A percentile compares a stretch with the other conserved stretches of the same genome.
phyloP scores from a whole-genome alignment of 2,888 invertebrate species.

The Camptogramma bilineatum region DNA sequence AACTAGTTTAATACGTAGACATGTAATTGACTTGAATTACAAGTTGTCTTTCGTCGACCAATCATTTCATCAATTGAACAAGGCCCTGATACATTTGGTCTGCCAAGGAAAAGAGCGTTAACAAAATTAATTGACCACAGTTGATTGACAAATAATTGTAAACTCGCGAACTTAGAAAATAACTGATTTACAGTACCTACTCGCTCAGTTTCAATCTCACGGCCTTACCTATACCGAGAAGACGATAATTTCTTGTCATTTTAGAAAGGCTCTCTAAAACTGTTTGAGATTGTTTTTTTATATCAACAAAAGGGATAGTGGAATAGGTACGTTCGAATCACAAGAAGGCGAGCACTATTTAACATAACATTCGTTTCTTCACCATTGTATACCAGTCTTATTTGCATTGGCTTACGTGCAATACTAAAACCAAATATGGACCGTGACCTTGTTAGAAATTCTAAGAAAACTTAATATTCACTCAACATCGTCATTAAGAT shows the following conservation, averaged over 20 bases:
- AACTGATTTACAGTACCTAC: too few relatives aligned
- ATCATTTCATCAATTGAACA: not conserved
- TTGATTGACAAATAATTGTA: too few relatives aligned
- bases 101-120: not conserved
- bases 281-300: too few relatives aligned
- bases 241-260: too few relatives aligned
- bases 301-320: too few relatives aligned
- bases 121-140: not conserved
- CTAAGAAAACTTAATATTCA: conserved; percentile 5
- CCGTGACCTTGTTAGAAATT: not conserved
- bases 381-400: not conserved
- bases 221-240: too few relatives aligned
- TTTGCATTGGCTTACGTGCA: conserved; percentile 5
- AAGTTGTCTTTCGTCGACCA: not conserved
- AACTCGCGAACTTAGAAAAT: too few relatives aligned
- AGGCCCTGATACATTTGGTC: not conserved
- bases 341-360: too few relatives aligned
- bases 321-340: too few relatives aligned
- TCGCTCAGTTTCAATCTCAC: too few relatives aligned
- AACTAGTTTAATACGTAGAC: not conserved
- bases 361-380: not conserved
- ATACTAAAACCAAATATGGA: not conserved
- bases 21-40: not conserved
- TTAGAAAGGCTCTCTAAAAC: too few relatives aligned
- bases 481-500: not conserved